Conservation (phyloP, 2,797 vertebrate species). For the Rhinichthys osculus region DNA sequence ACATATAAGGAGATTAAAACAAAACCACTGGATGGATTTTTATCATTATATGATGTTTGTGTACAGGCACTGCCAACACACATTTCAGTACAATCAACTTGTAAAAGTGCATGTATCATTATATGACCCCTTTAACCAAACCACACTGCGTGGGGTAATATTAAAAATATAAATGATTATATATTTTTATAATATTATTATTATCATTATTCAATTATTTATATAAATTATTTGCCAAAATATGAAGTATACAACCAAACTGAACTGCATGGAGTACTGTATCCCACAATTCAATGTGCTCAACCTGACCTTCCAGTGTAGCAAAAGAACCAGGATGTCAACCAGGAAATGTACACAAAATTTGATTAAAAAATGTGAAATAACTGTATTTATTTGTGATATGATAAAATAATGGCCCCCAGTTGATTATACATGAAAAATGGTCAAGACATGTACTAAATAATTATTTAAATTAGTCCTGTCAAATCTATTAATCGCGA, state of each 20-base stretch:
- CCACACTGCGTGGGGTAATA: neutral
- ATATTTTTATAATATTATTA: neutral
- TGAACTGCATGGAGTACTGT: neutral
- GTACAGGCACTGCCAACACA: too few species aligned
- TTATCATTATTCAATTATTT: neutral
- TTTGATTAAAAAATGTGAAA: too few species aligned
- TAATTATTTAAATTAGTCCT: too few species aligned
- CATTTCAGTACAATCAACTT: too few species aligned
- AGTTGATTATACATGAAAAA: neutral
- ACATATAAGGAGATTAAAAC: too few species aligned
- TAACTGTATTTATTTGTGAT: neutral
- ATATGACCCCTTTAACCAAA: too few species aligned
- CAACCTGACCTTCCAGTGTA: neutral
- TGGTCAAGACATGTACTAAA: neutral
- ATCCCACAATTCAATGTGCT: neutral
- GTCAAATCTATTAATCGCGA: too few species aligned
- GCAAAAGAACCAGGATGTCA: neutral
- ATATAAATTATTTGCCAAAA: neutral
- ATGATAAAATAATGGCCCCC: neutral
- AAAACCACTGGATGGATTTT: too few species aligned
- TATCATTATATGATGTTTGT: too few species aligned
- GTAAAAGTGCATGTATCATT: too few species aligned
- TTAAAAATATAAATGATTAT: neutral
- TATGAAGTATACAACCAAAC: slow-evolving; percentile 1
- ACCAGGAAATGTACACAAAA: neutral